Conservation (phyloP, 2,888 invertebrate genomes). For the Acrobasis suavella region DNA sequence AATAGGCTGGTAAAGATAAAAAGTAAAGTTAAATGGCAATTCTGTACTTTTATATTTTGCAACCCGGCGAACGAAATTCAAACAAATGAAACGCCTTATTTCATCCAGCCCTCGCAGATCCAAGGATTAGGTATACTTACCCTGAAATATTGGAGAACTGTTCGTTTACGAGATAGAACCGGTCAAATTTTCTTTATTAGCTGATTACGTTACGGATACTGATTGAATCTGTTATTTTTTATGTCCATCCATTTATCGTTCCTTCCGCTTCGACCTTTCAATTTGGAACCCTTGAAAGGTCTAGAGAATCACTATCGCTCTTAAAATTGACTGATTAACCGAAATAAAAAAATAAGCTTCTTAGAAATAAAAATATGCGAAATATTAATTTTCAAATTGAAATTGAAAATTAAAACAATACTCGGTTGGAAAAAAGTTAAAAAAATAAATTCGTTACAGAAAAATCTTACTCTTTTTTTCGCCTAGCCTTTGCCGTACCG, state of each 20-base stretch:
- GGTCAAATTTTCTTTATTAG: conserved; percentile 19
- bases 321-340: no score
- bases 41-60: background rate
- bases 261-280: background rate
- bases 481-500: no score
- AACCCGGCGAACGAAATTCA: conserved; percentile 11
- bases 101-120: conserved; percentile 36
- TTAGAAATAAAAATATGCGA: no score
- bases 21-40: background rate
- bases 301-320: no score
- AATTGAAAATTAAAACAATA: no score
- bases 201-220: background rate
- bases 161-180: conserved; percentile 13
- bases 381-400: no score
- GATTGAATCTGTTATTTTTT: conserved; percentile 2
- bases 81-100: conserved; percentile 41
- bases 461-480: no score
- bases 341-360: no score
- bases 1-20: background rate
- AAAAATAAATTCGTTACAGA: no score
- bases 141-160: conserved; percentile 13
- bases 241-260: no score
- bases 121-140: conserved; percentile 10
- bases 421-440: no score
- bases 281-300: background rate